These are phyloP conservation scores for Channa maculata DNA, from an alignment of 2,113 vertebrate species.

Conservation along the genomic window DNA sequence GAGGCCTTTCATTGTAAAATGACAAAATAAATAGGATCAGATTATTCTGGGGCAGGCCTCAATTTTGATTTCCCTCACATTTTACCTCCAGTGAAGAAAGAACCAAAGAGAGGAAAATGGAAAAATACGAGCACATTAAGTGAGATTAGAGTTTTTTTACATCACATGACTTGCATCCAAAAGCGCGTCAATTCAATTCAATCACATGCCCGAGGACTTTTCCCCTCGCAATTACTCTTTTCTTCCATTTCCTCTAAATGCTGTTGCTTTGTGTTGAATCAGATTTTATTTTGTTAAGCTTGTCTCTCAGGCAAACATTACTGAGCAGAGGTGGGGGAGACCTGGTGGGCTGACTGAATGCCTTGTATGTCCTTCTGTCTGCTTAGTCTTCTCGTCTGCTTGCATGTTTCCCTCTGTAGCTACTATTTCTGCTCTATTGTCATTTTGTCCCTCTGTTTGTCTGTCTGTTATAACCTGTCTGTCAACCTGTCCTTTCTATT, in stretches of 20 bases:
- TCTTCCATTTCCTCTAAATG: slow-evolving; percentile 48
- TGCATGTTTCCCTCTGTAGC: slow-evolving; percentile 16
- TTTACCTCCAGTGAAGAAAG: slow-evolving; percentile 64
- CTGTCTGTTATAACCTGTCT: slow-evolving; percentile 23
- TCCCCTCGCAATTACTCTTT: slow-evolving; percentile 52
- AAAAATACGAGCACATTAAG: slow-evolving; percentile 65
- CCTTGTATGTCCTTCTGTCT: slow-evolving; percentile 8
- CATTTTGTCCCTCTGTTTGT: slow-evolving; percentile 15
- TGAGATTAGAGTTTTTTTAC: slow-evolving; percentile 62
- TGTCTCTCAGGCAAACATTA: slow-evolving; percentile 42
- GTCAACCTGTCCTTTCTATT: slow-evolving; percentile 56
- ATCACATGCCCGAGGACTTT: slow-evolving; percentile 50
- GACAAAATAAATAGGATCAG: slow-evolving; percentile 71
- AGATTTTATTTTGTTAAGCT: slow-evolving; percentile 33
- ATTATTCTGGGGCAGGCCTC: slow-evolving; percentile 56
- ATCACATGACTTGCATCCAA: slow-evolving; percentile 65
- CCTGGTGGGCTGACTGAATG: slow-evolving; percentile 2
- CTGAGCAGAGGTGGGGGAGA: slow-evolving; percentile 12
- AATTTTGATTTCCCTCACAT: slow-evolving; percentile 61
- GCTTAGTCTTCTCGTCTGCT: slow-evolving; percentile 21
- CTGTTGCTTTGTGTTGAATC: slow-evolving; percentile 37
- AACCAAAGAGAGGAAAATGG: slow-evolving; percentile 38
- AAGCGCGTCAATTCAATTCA: slow-evolving; percentile 54
- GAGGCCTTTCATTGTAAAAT: slow-evolving; percentile 66
- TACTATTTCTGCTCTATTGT: slow-evolving; percentile 12